phyloP scores from a whole-genome alignment of 2,113 vertebrate species.

The Sapayoa aenigma region DNA sequence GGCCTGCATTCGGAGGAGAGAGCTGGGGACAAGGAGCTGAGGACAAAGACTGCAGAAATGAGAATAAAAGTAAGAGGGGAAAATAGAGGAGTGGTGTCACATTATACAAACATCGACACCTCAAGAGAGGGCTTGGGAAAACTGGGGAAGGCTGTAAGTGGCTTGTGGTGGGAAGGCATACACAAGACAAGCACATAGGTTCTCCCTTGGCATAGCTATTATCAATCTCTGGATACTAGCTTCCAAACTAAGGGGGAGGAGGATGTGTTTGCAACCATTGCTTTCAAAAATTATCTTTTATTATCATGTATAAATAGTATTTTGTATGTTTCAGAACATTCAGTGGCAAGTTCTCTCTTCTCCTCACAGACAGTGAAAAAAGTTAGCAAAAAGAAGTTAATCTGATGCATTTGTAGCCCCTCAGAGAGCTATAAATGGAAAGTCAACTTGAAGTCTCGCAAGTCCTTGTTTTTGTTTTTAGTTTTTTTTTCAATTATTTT shows the following conservation, averaged over 20 bases:
- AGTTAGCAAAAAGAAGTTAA: not conserved
- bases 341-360: not conserved
- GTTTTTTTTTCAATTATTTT: not conserved
- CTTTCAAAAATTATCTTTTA: not conserved
- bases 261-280: not conserved
- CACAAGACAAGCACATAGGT: not conserved
- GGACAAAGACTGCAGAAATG: not conserved
- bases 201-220: not conserved
- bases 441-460: not conserved
- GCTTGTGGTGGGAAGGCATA: not conserved
- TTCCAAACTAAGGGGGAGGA: not conserved
- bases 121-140: not conserved
- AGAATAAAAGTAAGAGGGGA: not conserved
- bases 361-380: not conserved
- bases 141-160: not conserved
- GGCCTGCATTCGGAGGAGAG: accelerated
- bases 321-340: not conserved
- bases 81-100: not conserved
- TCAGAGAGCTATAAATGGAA: not conserved
- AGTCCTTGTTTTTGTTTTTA: not conserved
- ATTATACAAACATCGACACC: not conserved
- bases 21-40: accelerated
- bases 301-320: not conserved
- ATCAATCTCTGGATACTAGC: not conserved
- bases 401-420: not conserved